A percentile compares a stretch with the other conserved stretches of the same genome.
phyloP scores from a whole-genome alignment of 2,888 invertebrate genomes.

The Phyllotreta cruciferae region DNA sequence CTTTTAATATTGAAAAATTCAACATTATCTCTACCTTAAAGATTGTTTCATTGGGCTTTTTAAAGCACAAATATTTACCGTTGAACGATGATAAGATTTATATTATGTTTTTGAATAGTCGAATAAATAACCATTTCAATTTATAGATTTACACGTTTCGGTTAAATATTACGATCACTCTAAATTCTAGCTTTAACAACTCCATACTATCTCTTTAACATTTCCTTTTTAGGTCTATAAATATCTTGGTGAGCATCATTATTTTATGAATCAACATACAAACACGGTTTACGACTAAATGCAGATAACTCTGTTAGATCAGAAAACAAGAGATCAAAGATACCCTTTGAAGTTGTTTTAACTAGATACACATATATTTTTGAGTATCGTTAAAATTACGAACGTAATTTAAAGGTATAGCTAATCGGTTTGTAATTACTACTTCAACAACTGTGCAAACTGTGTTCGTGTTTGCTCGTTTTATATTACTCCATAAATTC shows the following conservation, averaged over 20 bases:
- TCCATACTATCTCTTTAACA: constrained; percentile 23
- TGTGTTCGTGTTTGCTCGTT: constrained; percentile 8
- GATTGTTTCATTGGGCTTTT: too few species aligned
- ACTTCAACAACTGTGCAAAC: not conserved
- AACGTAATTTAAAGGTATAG: constrained; percentile 14
- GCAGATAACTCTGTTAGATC: constrained; percentile 31
- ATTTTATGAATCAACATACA: constrained; percentile 30
- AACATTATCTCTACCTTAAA: too few species aligned
- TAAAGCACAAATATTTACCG: too few species aligned
- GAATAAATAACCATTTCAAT: too few species aligned
- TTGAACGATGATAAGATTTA: too few species aligned
- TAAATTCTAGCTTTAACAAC: constrained; percentile 9
- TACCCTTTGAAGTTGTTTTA: constrained; percentile 31
- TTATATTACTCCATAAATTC: not conserved
- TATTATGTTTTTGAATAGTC: too few species aligned
- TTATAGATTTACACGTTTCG: too few species aligned
- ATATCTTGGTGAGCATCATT: constrained; percentile 25
- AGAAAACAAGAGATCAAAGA: constrained; percentile 31
- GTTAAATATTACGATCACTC: too few species aligned
- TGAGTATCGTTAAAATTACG: constrained; percentile 15
- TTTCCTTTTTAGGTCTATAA: constrained; percentile 27
- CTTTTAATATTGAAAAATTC: too few species aligned
- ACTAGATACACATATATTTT: constrained; percentile 20
- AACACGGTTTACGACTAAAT: constrained; percentile 30
- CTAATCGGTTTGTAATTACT: constrained; percentile 5